Conservation (phyloP, 2,797 vertebrate genomes). For the Novumbra hubbsi region DNA sequence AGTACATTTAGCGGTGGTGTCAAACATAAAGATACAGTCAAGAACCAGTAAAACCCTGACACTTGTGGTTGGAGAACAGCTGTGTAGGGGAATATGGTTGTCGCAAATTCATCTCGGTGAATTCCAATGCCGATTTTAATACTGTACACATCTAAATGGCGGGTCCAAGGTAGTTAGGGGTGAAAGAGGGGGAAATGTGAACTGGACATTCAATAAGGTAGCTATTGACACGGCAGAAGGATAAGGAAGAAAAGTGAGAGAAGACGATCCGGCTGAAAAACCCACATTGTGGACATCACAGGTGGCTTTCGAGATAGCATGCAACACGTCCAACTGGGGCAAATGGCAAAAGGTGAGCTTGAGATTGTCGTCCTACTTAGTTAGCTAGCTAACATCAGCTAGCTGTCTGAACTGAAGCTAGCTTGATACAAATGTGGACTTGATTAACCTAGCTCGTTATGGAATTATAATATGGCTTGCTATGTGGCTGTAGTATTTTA, state of each 20-base stretch:
- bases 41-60: constrained; percentile 1
- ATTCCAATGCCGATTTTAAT: constrained; percentile 2
- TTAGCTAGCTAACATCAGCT: constrained; percentile 3
- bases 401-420: not conserved
- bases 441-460: not conserved
- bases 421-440: not conserved
- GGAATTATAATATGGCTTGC: not conserved
- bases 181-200: constrained; percentile 21
- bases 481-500: not conserved
- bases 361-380: not conserved
- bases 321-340: constrained; percentile 6
- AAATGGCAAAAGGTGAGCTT: constrained; percentile 22
- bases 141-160: constrained; percentile 18
- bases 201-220: constrained; percentile 25
- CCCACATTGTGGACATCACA: not conserved
- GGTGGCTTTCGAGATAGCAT: not conserved
- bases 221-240: constrained; percentile 21
- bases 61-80: constrained; percentile 8
- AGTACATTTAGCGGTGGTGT: constrained; percentile 15
- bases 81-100: not conserved
- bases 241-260: constrained; percentile 26
- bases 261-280: not conserved
- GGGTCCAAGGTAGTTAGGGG: constrained; percentile 33
- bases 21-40: constrained; percentile 17
- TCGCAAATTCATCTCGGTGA: constrained; percentile 18